Percentiles rank a stretch among this genome's conserved stretches.
These are phyloP conservation scores for Drosophila ironensis DNA, from an alignment of 1,140 invertebrate species.

Conservation along the genomic window DNA sequence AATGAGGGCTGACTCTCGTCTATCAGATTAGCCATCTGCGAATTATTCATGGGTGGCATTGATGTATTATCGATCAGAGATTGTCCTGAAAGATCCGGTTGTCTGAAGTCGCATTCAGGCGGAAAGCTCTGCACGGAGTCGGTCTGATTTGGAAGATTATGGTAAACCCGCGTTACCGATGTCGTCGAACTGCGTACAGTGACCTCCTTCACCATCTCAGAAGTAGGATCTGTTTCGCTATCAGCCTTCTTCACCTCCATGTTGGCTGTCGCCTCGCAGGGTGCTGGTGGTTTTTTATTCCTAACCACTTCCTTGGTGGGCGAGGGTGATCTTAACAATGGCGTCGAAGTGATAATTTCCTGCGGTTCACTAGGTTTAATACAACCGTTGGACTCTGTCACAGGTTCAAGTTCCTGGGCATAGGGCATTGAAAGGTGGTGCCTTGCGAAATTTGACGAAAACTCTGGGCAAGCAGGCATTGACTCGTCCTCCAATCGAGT, in stretches of 20 bases:
- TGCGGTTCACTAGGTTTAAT: not conserved
- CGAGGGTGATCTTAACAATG: no score
- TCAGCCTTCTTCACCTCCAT: not conserved
- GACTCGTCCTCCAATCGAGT: slow-evolving; percentile 17
- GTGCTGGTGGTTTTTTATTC: no score
- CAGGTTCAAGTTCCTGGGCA: slow-evolving; percentile 3
- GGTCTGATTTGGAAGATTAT: not conserved
- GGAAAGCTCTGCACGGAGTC: not conserved
- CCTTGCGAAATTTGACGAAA: not conserved
- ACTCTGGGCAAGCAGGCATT: slow-evolving; percentile 22
- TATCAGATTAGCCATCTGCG: no score
- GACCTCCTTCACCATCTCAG: slow-evolving; percentile 19
- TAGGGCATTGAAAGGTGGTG: slow-evolving; percentile 5
- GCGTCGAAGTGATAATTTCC: no score
- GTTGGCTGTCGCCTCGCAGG: not conserved
- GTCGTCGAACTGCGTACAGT: slow-evolving; percentile 1
- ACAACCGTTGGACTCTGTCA: no score
- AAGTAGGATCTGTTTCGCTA: not conserved
- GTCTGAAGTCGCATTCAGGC: not conserved
- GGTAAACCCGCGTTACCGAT: not conserved
- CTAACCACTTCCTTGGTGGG: no score
- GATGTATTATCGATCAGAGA: slow-evolving; percentile 12
- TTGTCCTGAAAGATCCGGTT: not conserved
- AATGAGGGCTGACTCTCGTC: no score
- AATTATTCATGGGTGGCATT: slow-evolving; percentile 18